Conservation (phyloP, 2,888 invertebrate species). For the Xylophagus ater region DNA sequence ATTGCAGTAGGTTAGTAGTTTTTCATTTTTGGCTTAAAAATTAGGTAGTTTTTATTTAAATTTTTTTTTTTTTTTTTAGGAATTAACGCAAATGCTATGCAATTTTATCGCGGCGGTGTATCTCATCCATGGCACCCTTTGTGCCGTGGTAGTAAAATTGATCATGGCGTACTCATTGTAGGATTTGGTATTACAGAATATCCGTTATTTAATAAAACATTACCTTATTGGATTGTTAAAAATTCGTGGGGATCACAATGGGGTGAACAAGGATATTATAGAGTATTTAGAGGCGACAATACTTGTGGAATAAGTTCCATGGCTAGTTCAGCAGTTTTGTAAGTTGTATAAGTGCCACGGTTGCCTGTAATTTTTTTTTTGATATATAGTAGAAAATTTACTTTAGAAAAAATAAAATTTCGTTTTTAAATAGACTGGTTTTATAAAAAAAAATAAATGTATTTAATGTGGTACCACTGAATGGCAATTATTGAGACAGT, state of each 20-base stretch:
- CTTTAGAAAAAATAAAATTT: too few relatives aligned
- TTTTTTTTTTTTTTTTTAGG: slow-evolving; percentile 31
- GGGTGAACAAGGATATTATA: slow-evolving; percentile 93
- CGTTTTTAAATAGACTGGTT: too few relatives aligned
- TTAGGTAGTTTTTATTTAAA: neutral
- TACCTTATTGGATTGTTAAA: slow-evolving; percentile 89
- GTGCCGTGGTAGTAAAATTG: slow-evolving; percentile 63
- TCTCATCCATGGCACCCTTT: slow-evolving; percentile 83
- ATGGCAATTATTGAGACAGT: too few relatives aligned
- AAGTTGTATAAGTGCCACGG: neutral
- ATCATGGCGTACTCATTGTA: slow-evolving; percentile 94
- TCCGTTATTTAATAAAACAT: slow-evolving; percentile 63
- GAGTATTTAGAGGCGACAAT: slow-evolving; percentile 88
- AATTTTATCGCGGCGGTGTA: slow-evolving; percentile 90
- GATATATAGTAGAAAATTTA: neutral
- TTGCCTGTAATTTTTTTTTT: neutral
- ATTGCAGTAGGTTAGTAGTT: slow-evolving; percentile 68
- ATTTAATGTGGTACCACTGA: too few relatives aligned
- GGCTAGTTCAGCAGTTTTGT: slow-evolving; percentile 67
- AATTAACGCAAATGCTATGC: slow-evolving; percentile 93
- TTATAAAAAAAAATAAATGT: too few relatives aligned
- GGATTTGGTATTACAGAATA: slow-evolving; percentile 77
- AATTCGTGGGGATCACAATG: slow-evolving; percentile 88
- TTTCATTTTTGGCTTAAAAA: neutral
- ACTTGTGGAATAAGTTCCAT: slow-evolving; percentile 84